phyloP scores from a whole-genome alignment of 1,140 invertebrate species.

The Drosophila sulfurigaster region DNA sequence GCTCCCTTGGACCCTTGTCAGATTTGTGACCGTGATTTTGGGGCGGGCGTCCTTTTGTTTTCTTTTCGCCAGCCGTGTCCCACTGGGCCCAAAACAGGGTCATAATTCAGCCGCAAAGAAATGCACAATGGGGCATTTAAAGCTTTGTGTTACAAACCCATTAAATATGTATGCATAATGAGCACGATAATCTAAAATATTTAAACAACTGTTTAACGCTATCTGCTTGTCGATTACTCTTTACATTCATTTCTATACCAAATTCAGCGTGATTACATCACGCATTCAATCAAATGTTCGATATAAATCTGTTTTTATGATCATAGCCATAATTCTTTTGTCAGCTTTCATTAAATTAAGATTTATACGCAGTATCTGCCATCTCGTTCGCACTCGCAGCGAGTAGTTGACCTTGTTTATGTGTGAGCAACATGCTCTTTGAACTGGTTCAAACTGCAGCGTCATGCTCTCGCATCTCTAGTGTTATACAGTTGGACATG shows the following conservation, averaged over 20 bases:
- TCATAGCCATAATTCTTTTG: slow-evolving; percentile 18
- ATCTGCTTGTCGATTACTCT: neutral
- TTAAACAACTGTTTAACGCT: neutral
- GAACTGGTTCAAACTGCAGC: slow-evolving; percentile 39
- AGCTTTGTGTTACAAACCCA: slow-evolving; percentile 1
- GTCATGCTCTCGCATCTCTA: slow-evolving; percentile 22
- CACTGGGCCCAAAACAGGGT: neutral
- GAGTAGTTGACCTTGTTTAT: slow-evolving; percentile 26
- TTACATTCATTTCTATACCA: slow-evolving; percentile 1
- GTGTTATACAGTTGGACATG: slow-evolving; percentile 15
- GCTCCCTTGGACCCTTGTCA: slow-evolving; percentile 4
- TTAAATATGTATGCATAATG: slow-evolving; percentile 1
- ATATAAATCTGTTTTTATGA: neutral
- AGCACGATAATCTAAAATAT: slow-evolving; percentile 3
- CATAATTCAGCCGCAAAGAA: slow-evolving; percentile 4
- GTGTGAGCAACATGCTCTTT: slow-evolving; percentile 6
- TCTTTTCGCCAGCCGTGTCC: neutral
- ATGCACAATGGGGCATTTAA: slow-evolving; percentile 11
- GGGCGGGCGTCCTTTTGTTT: slow-evolving; percentile 15
- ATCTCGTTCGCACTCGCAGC: neutral
- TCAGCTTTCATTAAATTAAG: slow-evolving; percentile 13
- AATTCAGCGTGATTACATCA: slow-evolving; percentile 17
- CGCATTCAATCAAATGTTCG: slow-evolving; percentile 17
- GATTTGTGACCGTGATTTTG: slow-evolving; percentile 26
- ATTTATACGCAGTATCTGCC: neutral